These are phyloP conservation scores for Tragelaphus imberbis DNA, from an alignment of 2,113 vertebrate genomes.

Conservation along the genomic window DNA sequence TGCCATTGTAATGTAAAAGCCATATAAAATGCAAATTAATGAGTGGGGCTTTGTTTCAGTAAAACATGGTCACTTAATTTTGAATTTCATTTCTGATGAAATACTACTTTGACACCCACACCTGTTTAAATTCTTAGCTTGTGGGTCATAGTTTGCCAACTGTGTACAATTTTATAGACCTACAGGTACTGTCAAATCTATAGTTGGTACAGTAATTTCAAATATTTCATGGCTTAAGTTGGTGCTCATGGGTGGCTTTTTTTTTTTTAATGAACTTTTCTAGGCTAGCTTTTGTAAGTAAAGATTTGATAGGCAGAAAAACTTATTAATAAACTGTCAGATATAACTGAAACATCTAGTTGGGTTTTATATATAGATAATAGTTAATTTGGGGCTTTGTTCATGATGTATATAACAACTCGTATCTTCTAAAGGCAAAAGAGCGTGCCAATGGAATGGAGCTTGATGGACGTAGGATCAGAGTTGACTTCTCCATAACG, in stretches of 20 bases:
- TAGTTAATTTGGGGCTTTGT: neutral
- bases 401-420: neutral
- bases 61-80: neutral
- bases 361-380: neutral
- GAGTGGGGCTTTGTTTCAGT: neutral
- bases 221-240: neutral
- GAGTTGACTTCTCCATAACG: constrained; percentile 97
- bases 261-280: neutral
- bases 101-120: neutral
- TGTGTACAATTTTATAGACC: neutral
- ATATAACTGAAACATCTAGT: neutral
- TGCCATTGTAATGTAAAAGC: neutral
- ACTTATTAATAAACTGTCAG: neutral
- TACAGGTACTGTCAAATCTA: neutral
- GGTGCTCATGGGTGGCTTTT: neutral
- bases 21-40: neutral
- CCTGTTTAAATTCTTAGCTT: neutral
- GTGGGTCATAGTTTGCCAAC: neutral
- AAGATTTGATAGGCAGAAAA: neutral
- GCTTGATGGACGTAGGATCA: constrained; percentile 93
- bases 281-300: neutral
- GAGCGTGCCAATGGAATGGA: constrained; percentile 98
- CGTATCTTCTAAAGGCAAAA: constrained; percentile 85
- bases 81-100: neutral
- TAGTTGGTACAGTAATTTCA: neutral